Evolutionary conservation across 2,888 invertebrate genomes (phyloP).

Genomic region (Dendrolimus houi): DNA sequence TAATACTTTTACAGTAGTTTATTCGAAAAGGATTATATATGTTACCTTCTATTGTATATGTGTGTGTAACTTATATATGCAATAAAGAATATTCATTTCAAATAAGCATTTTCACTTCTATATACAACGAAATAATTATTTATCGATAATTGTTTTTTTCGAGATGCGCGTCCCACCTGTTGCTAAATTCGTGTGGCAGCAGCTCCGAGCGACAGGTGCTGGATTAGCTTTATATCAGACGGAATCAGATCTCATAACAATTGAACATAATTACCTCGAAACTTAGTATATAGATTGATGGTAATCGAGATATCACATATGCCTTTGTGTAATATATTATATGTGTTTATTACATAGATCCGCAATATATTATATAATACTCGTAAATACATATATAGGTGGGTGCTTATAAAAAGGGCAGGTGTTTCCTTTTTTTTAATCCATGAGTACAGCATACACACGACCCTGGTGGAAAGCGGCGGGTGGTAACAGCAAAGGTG

Average conservation of each 20-base stretch:
- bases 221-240: slow-evolving; percentile 12
- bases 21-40: background rate
- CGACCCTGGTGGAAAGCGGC: too few species aligned
- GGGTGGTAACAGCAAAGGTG: too few species aligned
- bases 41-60: background rate
- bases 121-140: background rate
- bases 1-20: too few species aligned
- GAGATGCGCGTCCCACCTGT: slow-evolving; percentile 13
- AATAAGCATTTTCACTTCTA: background rate
- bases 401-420: too few species aligned
- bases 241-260: slow-evolving; percentile 4
- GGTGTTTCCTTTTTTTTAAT: too few species aligned
- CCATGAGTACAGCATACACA: too few species aligned
- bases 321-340: too few species aligned
- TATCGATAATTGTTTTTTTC: slow-evolving; percentile 10
- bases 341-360: too few species aligned
- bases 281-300: background rate
- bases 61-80: background rate
- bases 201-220: slow-evolving; percentile 57
- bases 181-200: slow-evolving; percentile 29
- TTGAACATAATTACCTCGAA: background rate
- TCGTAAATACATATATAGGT: too few species aligned
- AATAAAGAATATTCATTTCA: background rate
- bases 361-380: too few species aligned
- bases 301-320: background rate